phyloP scores from a whole-genome alignment of 2,797 vertebrate genomes.

The Channallabes apus region DNA sequence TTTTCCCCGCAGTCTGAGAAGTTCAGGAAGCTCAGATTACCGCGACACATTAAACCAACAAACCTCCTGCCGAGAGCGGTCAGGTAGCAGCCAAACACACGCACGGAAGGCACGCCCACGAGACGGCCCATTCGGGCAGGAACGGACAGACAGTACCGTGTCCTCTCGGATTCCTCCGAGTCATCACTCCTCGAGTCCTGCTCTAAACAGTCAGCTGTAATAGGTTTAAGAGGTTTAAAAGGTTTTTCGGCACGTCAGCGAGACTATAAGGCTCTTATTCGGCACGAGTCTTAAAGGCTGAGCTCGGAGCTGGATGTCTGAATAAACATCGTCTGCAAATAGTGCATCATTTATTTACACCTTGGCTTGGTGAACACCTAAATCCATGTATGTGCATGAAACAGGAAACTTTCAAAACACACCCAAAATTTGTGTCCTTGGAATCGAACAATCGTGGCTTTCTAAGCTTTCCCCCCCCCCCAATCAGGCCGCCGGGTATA shows the following conservation, averaged over 20 bases:
- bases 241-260: constrained; percentile 28
- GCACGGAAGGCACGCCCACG: constrained; percentile 54
- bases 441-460: neutral
- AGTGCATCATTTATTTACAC: constrained; percentile 11
- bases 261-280: constrained; percentile 6
- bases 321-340: constrained; percentile 18
- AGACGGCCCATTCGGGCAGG: constrained; percentile 46
- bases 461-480: neutral
- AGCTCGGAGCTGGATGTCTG: neutral
- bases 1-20: neutral
- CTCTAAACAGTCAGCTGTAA: constrained; percentile 24
- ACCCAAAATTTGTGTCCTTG: neutral
- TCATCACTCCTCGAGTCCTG: constrained; percentile 6
- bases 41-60: constrained; percentile 59
- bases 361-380: neutral
- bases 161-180: constrained; percentile 30
- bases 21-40: constrained; percentile 60
- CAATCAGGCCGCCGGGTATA: neutral
- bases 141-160: neutral
- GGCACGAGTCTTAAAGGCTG: constrained; percentile 16
- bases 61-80: constrained; percentile 42
- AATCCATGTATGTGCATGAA: neutral
- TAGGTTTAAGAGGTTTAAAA: constrained; percentile 25
- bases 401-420: neutral
- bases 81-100: constrained; percentile 56